Base-by-base conservation (phyloP, 2,888 invertebrate genomes). In the Tiliacea aurago region DNA sequence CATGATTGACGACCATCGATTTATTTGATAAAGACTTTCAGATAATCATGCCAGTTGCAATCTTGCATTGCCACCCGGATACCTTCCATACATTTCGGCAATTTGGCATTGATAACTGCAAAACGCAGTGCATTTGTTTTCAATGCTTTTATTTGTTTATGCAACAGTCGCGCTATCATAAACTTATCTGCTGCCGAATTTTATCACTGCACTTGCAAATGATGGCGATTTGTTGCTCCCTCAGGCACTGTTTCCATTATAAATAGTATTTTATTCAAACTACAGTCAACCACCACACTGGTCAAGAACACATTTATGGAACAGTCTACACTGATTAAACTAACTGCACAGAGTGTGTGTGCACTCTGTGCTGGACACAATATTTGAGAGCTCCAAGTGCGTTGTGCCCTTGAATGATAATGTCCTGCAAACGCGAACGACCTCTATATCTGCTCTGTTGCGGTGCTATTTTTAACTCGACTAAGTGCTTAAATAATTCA, bases 331-430 rank as follows among this genome's bases (percentile, higher is more conserved):
- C 47, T 15, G 18, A 47, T 7, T 18, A 13, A 37, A 51, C 7
- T 23, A 28, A 5, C 37, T 45, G 11, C 41, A 51, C 4, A 58
- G n/a, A n/a, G n/a, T n/a, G n/a, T n/a, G n/a, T n/a, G n/a, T n/a
- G n/a, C n/a, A n/a, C n/a, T n/a, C 4, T 37, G 15, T 28, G n/a
- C 13, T 20, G 13, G 1, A 41, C 37, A 41, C 13, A 41, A 45
- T 61, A 62, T 55, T 13, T 11, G 20, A 51, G 49, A 43, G 2
- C n/a, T 66, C 41, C 49, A 65, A 61, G 2, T 37, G 20, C 51
- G 33, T 2, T 28, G 37, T 47, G 78, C 3, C 66, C 83, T 78
- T 73, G 83, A 67, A 47, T 41, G 56, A 51, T 59, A 62, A 67
- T 33, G 13, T 23, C 11, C 51, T 47, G 55, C 49, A 55, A 62